These are phyloP conservation scores for Leptatherina wallacei DNA, from an alignment of 2,797 vertebrate species.

Conservation along the genomic window DNA sequence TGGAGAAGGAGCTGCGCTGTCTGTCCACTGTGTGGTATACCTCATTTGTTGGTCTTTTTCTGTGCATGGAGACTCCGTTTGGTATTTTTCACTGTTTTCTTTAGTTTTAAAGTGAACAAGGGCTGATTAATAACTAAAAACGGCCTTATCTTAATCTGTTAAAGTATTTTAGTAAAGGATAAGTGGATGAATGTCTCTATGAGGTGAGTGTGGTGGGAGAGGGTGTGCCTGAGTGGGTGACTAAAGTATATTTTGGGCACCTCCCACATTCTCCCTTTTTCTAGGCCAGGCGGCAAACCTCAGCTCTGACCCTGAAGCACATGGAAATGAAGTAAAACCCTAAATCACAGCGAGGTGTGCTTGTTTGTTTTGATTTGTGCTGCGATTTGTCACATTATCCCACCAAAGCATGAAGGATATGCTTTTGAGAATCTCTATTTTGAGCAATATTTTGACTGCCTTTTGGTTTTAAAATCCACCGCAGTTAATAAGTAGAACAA, in stretches of 20 bases:
- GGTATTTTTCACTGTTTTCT: neutral
- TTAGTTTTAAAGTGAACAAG: neutral
- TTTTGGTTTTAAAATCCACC: constrained; percentile 29
- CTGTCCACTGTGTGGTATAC: no score
- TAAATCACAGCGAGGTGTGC: constrained; percentile 64
- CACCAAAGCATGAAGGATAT: constrained; percentile 46
- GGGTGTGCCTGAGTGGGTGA: constrained; percentile 43
- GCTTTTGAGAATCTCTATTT: constrained; percentile 16
- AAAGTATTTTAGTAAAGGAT: constrained; percentile 16
- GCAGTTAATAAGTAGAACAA: constrained; percentile 28
- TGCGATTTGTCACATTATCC: constrained; percentile 53
- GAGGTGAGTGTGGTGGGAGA: constrained; percentile 50
- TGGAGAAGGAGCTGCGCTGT: no score
- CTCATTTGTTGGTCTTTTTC: fast-evolving
- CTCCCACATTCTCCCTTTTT: constrained; percentile 48
- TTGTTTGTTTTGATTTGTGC: constrained; percentile 74
- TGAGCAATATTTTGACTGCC: constrained; percentile 43
- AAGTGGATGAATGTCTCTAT: constrained; percentile 21
- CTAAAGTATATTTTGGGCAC: constrained; percentile 68
- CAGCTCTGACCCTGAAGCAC: constrained; percentile 34
- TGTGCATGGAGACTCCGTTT: neutral
- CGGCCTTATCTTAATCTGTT: neutral
- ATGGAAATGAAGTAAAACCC: constrained; percentile 50
- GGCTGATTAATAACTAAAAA: fast-evolving
- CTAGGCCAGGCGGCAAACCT: constrained; percentile 56